A percentile compares a stretch with the other conserved stretches of the same genome.
These are phyloP conservation scores for Drosophila silvestris DNA, from an alignment of 2,888 invertebrate species.

Conservation along the genomic window DNA sequence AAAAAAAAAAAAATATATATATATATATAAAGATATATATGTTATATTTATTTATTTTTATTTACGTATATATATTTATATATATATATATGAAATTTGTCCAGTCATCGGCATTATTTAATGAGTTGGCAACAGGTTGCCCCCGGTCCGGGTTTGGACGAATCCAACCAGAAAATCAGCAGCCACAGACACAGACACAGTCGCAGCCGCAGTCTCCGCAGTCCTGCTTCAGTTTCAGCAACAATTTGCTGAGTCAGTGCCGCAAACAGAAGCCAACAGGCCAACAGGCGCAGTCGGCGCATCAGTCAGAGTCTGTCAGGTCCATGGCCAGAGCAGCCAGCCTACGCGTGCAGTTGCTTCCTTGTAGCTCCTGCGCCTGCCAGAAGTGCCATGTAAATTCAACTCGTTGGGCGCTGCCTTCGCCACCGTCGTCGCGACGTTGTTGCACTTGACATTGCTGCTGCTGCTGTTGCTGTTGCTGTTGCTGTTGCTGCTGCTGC, in stretches of 20 bases:
- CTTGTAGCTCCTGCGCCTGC: conserved; percentile 54
- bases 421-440: conserved; percentile 51
- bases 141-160: conserved; percentile 29
- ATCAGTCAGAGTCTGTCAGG: conserved; percentile 59
- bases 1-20: conserved; percentile 10
- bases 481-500: not conserved
- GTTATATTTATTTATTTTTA: not conserved
- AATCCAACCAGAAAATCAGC: conserved; percentile 75
- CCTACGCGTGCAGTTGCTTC: conserved; percentile 48
- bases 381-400: conserved; percentile 73
- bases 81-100: conserved; percentile 71
- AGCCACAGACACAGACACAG: conserved; percentile 8
- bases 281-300: conserved; percentile 62
- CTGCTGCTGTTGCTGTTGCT: conserved; percentile 10
- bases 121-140: conserved; percentile 81
- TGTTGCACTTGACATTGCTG: conserved; percentile 59
- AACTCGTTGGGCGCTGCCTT: conserved; percentile 69
- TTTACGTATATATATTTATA: conserved; percentile 5
- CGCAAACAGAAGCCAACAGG: conserved; percentile 77
- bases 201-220: conserved; percentile 28
- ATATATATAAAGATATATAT: conserved; percentile 4
- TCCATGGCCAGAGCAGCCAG: conserved; percentile 18
- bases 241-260: conserved; percentile 73
- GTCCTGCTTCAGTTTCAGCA: conserved; percentile 44
- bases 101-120: conserved; percentile 84